phyloP scores from a whole-genome alignment of 2,888 invertebrate genomes.

The Caenorhabditis virilis region DNA sequence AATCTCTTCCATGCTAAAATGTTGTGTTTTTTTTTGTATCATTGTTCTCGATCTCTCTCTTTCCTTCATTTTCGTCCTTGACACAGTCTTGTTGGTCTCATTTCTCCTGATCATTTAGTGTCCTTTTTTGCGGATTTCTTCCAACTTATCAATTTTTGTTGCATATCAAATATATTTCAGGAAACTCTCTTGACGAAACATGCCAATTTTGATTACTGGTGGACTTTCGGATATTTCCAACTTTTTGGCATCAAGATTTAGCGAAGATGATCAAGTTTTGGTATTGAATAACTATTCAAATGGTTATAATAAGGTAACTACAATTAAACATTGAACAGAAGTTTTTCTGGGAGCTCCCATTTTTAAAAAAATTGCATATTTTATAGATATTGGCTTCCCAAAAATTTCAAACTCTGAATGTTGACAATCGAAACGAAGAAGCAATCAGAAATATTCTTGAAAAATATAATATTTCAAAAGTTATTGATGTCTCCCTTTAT shows the following conservation, averaged over 20 bases:
- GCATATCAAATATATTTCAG: no score
- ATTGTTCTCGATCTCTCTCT: no score
- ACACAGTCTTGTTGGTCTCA: no score
- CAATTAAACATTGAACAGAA: not conserved
- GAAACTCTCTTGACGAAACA: no score
- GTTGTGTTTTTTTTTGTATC: no score
- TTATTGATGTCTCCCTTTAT: constrained; percentile 24
- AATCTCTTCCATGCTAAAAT: no score
- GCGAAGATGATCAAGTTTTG: constrained; percentile 6
- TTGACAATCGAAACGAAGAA: constrained; percentile 13
- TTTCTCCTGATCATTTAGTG: no score
- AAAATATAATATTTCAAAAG: constrained; percentile 1
- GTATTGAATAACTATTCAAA: constrained; percentile 10
- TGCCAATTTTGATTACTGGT: constrained; percentile 8
- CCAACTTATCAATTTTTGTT: no score
- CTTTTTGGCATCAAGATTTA: no score
- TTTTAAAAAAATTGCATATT: not conserved
- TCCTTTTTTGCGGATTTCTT: no score
- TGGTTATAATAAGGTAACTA: constrained; percentile 5
- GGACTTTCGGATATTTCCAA: constrained; percentile 22
- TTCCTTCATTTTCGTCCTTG: no score
- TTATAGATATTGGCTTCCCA: not conserved
- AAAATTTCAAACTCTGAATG: constrained; percentile 6
- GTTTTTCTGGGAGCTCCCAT: not conserved
- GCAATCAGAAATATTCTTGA: constrained; percentile 7